These are phyloP conservation scores for Cheilosia grossa DNA, from an alignment of 2,888 invertebrate species.

Conservation along the genomic window DNA sequence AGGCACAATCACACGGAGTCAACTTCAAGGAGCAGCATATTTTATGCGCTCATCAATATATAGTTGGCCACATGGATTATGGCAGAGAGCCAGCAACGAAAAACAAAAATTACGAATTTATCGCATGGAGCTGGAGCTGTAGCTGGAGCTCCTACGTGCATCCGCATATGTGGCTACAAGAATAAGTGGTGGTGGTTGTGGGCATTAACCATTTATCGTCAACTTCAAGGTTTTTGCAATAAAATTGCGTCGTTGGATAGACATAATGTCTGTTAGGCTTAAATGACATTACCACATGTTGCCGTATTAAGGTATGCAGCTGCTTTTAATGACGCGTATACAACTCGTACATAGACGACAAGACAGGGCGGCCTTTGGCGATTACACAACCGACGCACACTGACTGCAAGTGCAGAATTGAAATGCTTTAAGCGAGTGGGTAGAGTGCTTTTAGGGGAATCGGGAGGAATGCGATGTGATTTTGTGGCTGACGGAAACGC, in stretches of 20 bases:
- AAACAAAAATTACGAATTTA: slow-evolving; percentile 66
- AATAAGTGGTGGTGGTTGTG: slow-evolving; percentile 31
- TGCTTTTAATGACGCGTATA: slow-evolving; percentile 55
- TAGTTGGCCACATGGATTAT: slow-evolving; percentile 56
- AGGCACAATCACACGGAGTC: slow-evolving; percentile 8
- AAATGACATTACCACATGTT: slow-evolving; percentile 42
- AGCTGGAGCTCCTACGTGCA: slow-evolving; percentile 48
- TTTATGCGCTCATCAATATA: slow-evolving; percentile 49
- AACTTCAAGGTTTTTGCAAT: slow-evolving; percentile 54
- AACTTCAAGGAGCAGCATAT: slow-evolving; percentile 35
- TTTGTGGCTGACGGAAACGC: slow-evolving; percentile 55
- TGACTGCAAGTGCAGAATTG: slow-evolving; percentile 15
- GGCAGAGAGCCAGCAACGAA: slow-evolving; percentile 59
- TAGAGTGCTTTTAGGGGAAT: slow-evolving; percentile 11
- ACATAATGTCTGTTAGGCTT: slow-evolving; percentile 62
- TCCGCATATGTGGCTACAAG: slow-evolving; percentile 25
- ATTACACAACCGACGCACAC: slow-evolving; percentile 57
- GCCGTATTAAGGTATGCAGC: slow-evolving; percentile 58
- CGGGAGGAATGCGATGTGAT: slow-evolving; percentile 20
- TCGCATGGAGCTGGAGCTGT: slow-evolving; percentile 10
- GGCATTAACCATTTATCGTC: slow-evolving; percentile 68
- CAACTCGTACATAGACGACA: slow-evolving; percentile 29
- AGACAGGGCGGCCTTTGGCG: slow-evolving; percentile 38
- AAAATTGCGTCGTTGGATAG: slow-evolving; percentile 62
- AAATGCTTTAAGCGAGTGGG: slow-evolving; percentile 30